These are phyloP conservation scores for Sapayoa aenigma DNA, from an alignment of 2,113 vertebrate species.

Conservation along the genomic window DNA sequence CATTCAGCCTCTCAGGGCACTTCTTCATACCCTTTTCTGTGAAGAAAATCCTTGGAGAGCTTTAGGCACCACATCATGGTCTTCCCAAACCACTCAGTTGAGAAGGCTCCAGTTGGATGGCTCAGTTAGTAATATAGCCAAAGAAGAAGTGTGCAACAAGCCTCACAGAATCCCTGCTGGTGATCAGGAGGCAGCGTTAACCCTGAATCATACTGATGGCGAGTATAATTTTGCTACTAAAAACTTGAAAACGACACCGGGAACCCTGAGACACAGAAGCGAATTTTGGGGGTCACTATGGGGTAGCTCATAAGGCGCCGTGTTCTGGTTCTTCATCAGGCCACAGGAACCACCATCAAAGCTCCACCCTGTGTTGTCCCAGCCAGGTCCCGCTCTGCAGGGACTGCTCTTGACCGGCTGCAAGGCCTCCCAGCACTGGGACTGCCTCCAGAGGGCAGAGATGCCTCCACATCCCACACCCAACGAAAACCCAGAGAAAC, in stretches of 20 bases:
- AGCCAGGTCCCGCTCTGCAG: background rate
- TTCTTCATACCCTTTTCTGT: background rate
- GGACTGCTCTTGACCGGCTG: background rate
- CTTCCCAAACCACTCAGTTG: background rate
- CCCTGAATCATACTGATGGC: background rate
- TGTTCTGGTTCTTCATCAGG: background rate
- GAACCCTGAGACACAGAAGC: background rate
- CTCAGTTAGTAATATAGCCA: background rate
- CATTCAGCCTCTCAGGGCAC: background rate
- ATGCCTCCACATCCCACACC: accelerated
- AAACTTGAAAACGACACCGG: background rate
- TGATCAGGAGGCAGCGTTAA: background rate
- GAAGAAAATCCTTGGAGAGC: background rate
- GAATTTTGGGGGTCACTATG: background rate
- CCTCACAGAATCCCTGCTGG: background rate
- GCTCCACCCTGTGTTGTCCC: background rate
- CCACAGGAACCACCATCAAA: background rate
- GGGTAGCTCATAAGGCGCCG: background rate
- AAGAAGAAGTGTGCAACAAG: background rate
- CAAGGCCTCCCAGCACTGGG: background rate
- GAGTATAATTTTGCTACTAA: background rate
- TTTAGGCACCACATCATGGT: background rate
- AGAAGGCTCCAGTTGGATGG: background rate
- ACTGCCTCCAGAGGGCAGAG: background rate
- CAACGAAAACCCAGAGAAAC: accelerated